Conservation (phyloP, 92 coral and sea anemone genomes). For the Porites lobata region DNA sequence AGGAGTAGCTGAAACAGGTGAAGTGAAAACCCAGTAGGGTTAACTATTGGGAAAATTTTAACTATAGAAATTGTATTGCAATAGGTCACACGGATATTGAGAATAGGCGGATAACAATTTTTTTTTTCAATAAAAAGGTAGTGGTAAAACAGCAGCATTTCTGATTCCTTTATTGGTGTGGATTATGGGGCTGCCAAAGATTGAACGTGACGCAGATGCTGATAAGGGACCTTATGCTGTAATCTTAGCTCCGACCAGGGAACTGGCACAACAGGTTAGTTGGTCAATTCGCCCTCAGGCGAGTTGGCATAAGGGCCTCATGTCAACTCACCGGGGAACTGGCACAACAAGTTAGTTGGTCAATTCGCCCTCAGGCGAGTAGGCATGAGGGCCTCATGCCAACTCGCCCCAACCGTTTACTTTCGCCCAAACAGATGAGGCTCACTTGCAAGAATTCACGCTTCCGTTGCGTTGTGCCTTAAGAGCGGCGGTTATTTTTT, state of each 20-base stretch:
- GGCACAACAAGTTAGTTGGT: conserved; percentile 88
- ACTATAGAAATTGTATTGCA: too few species aligned
- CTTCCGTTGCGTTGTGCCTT: too few species aligned
- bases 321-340: conserved; percentile 63
- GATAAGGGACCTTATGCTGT: conserved; percentile 98
- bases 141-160: conserved; percentile 99
- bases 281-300: neutral
- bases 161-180: conserved; percentile 92
- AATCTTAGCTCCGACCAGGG: conserved; percentile 97
- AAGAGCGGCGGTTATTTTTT: too few species aligned
- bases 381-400: neutral
- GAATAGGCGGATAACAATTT: neutral
- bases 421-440: too few species aligned
- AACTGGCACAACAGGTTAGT: conserved; percentile 95
- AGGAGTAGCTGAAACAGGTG: conserved; percentile 99
- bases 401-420: too few species aligned
- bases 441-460: too few species aligned
- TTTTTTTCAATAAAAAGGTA: conserved; percentile 65
- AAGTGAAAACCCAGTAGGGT: neutral
- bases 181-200: conserved; percentile 97
- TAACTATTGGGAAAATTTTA: neutral
- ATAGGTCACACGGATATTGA: too few species aligned
- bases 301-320: neutral
- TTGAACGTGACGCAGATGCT: conserved; percentile 92
- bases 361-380: neutral